Percentiles rank a stretch among this genome's conserved stretches.
Conservation (phyloP, 2,797 vertebrate genomes). For the Nannoperca australis region DNA sequence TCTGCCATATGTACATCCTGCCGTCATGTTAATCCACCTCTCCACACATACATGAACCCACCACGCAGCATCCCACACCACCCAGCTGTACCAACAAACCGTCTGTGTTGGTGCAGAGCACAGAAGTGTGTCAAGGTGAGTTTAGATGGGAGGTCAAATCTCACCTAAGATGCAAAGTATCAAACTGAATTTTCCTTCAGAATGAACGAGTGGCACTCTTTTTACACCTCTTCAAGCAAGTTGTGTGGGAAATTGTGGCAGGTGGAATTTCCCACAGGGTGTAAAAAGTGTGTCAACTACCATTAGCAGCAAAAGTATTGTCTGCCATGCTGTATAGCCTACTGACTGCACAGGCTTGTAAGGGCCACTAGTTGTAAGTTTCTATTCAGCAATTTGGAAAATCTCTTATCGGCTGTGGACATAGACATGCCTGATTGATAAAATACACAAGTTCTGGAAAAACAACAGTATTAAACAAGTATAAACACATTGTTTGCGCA, state of each 20-base stretch:
- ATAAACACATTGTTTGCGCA: neutral
- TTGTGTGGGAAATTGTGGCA: neutral
- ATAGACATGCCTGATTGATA: neutral
- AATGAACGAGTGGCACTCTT: neutral
- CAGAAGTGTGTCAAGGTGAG: slow-evolving; percentile 68
- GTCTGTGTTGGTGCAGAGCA: slow-evolving; percentile 13
- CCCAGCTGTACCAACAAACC: slow-evolving; percentile 43
- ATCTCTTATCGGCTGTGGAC: too few relatives aligned
- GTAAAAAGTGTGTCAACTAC: neutral
- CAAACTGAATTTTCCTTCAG: neutral
- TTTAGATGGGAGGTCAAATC: slow-evolving; percentile 28
- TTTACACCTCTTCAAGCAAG: neutral
- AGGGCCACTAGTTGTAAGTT: neutral
- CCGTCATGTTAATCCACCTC: slow-evolving; percentile 72
- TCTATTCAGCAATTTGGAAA: neutral
- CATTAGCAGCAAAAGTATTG: neutral
- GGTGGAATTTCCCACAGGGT: neutral
- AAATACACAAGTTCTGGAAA: neutral
- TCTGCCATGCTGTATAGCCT: neutral
- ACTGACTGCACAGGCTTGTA: neutral
- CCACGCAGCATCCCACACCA: slow-evolving; percentile 17
- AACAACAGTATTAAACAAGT: neutral
- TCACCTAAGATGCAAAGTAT: neutral
- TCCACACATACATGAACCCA: slow-evolving; percentile 46
- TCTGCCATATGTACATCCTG: slow-evolving; percentile 84